Percentiles rank a stretch among this genome's conserved stretches.
Conservation (phyloP, 2,113 vertebrate species). For the Pelodiscus sinensis region DNA sequence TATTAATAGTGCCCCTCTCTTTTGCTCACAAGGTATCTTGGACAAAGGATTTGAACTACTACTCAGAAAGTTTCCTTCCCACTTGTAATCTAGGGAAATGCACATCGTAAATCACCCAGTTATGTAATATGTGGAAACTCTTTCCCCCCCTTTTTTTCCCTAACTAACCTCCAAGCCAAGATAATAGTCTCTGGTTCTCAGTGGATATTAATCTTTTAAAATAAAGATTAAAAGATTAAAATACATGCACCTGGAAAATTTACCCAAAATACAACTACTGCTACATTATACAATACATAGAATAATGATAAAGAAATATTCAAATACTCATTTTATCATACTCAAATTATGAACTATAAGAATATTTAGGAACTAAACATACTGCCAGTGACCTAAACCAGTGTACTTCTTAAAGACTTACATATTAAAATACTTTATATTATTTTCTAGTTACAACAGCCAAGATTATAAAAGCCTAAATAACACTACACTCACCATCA, state of each 20-base stretch:
- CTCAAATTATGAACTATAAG: too few species aligned
- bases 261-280: neutral
- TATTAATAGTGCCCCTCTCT: neutral
- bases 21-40: neutral
- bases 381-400: too few species aligned
- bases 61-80: neutral
- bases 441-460: too few species aligned
- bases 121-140: neutral
- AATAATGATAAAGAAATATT: too few species aligned
- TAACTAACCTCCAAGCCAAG: neutral
- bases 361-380: too few species aligned
- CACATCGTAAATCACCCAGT: neutral
- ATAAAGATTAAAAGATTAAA: neutral
- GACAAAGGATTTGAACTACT: neutral
- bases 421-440: too few species aligned
- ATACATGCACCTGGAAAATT: accelerated
- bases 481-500: too few species aligned
- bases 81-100: neutral
- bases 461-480: too few species aligned
- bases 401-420: too few species aligned
- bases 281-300: too few species aligned
- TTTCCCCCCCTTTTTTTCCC: neutral
- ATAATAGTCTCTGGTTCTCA: neutral
- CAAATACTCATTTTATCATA: too few species aligned
- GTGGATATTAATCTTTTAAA: neutral